A percentile compares a stretch with the other conserved stretches of the same genome.
phyloP scores from a whole-genome alignment of 1,140 invertebrate species.

The Octopus bimaculoides region DNA sequence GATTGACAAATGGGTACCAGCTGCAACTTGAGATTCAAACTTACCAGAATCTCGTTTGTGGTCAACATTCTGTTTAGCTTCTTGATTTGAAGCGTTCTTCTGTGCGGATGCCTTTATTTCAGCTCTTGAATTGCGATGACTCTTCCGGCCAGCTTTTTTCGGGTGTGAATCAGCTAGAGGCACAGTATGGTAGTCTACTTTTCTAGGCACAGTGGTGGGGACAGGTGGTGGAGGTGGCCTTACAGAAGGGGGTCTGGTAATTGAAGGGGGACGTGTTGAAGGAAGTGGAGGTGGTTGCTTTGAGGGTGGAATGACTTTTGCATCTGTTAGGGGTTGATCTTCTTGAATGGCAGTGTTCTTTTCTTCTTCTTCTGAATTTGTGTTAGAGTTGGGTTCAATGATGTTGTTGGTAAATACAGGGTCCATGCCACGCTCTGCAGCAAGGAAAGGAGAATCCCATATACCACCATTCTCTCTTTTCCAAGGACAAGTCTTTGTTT shows the following conservation, averaged over 20 bases:
- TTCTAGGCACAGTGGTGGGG: neutral
- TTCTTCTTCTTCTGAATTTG: neutral
- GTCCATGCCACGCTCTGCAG: slow-evolving; percentile 5
- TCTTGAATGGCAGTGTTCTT: neutral
- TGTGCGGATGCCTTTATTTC: neutral
- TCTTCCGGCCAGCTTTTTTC: neutral
- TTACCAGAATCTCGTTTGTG: neutral
- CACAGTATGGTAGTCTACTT: neutral
- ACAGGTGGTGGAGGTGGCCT: neutral
- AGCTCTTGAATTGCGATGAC: neutral
- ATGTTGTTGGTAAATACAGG: slow-evolving; percentile 7
- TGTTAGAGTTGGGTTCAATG: neutral
- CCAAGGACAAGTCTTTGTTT: slow-evolving; percentile 8
- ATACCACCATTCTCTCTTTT: slow-evolving; percentile 8
- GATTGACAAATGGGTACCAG: neutral
- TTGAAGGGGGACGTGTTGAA: neutral
- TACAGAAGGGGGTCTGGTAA: neutral
- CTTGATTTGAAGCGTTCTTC: neutral
- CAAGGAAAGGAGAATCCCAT: slow-evolving; percentile 21
- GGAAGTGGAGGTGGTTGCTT: neutral
- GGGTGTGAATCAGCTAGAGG: neutral
- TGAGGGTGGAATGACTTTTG: neutral
- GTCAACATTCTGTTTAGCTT: neutral
- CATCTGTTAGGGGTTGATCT: neutral
- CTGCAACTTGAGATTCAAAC: neutral